phyloP scores from a whole-genome alignment of 1,140 invertebrate species.

The Gonatopus flavifemur region DNA sequence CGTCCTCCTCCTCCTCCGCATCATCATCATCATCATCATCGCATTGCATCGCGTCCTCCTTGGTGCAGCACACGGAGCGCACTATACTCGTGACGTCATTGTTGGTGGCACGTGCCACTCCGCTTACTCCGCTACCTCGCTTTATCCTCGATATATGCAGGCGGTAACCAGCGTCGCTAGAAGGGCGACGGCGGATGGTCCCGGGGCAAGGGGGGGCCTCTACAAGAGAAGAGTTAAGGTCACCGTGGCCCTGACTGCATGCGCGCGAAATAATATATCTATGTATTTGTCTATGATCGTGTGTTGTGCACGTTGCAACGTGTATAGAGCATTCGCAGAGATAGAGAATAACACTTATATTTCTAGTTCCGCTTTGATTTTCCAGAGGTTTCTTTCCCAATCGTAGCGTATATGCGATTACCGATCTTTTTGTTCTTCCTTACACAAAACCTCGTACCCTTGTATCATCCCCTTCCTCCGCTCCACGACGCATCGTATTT shows the following conservation, averaged over 20 bases:
- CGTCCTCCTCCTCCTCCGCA: conserved; percentile 28
- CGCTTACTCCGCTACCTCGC: conserved; percentile 30
- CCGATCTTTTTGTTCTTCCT: neutral
- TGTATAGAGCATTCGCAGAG: conserved; percentile 12
- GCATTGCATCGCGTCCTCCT: conserved; percentile 31
- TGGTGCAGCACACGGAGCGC: conserved; percentile 36
- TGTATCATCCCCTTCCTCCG: neutral
- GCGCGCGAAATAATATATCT: conserved; percentile 50
- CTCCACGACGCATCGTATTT: neutral
- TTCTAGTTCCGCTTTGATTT: conserved; percentile 52
- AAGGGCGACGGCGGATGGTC: conserved; percentile 2
- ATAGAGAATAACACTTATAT: conserved; percentile 41
- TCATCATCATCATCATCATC: conserved; percentile 26
- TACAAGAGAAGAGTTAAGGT: conserved; percentile 45
- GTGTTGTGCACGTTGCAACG: neutral
- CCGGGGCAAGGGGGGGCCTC: conserved; percentile 8
- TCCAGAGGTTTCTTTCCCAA: no score
- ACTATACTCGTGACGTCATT: conserved; percentile 45
- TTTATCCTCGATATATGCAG: conserved; percentile 17
- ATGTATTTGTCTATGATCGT: conserved; percentile 26
- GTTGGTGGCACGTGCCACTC: conserved; percentile 46
- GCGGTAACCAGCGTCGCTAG: conserved; percentile 13
- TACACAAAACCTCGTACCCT: neutral
- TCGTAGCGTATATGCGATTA: no score
- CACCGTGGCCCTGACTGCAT: conserved; percentile 57